Percentiles rank a stretch among this genome's conserved stretches.
These are phyloP conservation scores for Pseudorhiza aurosa DNA, from an alignment of 30 jellyfish, hydroid and myxozoan species.

Conservation along the genomic window DNA sequence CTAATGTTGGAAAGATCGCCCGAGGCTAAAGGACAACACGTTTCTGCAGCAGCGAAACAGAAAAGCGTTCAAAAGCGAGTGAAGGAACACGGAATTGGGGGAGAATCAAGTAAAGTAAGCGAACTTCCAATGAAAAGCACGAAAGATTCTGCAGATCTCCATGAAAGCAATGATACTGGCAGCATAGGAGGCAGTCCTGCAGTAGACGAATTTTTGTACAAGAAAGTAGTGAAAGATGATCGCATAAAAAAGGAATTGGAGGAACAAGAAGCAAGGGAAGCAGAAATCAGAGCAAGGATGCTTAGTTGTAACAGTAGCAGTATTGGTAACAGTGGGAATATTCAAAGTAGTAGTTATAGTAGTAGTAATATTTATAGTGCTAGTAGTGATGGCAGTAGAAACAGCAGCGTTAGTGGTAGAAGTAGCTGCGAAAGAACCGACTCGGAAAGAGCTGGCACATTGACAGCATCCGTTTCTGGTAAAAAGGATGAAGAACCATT, in stretches of 20 bases:
- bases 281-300: slow-evolving; percentile 9
- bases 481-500: too few relatives aligned
- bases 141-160: background rate
- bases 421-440: too few relatives aligned
- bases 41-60: background rate
- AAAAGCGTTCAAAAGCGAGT: background rate
- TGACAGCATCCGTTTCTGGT: too few relatives aligned
- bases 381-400: too few relatives aligned
- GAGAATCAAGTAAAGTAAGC: background rate
- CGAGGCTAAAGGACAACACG: background rate
- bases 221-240: slow-evolving; percentile 53
- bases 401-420: too few relatives aligned
- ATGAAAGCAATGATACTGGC: too few relatives aligned
- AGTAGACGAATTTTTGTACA: slow-evolving; percentile 13
- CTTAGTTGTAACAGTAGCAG: background rate
- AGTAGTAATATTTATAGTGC: too few relatives aligned
- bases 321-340: too few relatives aligned
- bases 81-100: background rate
- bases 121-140: background rate
- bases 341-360: too few relatives aligned
- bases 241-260: slow-evolving; percentile 44
- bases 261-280: slow-evolving; percentile 60
- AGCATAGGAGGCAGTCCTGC: too few relatives aligned
- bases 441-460: too few relatives aligned
- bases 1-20: background rate